Evolutionary conservation across 2,888 invertebrate genomes (phyloP).

Genomic region (Baronia brevicornis): DNA sequence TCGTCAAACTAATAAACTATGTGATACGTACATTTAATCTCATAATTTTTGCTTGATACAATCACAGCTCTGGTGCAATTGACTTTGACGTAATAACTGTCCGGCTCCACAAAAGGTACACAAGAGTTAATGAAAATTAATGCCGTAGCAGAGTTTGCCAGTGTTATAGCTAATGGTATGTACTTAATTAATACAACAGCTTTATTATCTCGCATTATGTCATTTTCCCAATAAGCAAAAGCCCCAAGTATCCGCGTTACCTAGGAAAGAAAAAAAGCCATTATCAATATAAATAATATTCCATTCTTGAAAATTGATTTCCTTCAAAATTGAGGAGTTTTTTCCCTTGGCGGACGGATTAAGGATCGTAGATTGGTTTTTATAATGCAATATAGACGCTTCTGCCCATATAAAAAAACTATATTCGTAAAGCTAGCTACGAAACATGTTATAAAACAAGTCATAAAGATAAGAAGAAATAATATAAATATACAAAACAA

Average conservation of each 20-base stretch:
- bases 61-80: constrained; percentile 44
- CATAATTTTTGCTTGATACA: constrained; percentile 25
- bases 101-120: constrained; percentile 24
- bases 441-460: too few species aligned
- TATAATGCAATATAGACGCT: too few species aligned
- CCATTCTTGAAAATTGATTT: too few species aligned
- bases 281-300: neutral
- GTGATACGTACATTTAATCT: constrained; percentile 35
- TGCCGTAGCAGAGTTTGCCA: constrained; percentile 54
- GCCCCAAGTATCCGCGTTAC: constrained; percentile 54
- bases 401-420: too few species aligned
- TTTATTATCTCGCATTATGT: constrained; percentile 56
- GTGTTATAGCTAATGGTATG: constrained; percentile 48
- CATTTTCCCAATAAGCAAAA: constrained; percentile 53
- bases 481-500: too few species aligned
- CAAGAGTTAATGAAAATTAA: constrained; percentile 50
- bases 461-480: too few species aligned
- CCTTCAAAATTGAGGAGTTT: too few species aligned
- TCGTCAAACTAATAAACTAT: constrained; percentile 5
- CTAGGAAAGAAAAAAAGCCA: constrained; percentile 30
- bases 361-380: too few species aligned
- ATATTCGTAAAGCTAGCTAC: too few species aligned
- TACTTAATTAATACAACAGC: constrained; percentile 53
- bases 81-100: constrained; percentile 30
- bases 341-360: too few species aligned